Evolutionary conservation across 2,113 vertebrate species (phyloP).

Genomic region (Okapia johnstoni): DNA sequence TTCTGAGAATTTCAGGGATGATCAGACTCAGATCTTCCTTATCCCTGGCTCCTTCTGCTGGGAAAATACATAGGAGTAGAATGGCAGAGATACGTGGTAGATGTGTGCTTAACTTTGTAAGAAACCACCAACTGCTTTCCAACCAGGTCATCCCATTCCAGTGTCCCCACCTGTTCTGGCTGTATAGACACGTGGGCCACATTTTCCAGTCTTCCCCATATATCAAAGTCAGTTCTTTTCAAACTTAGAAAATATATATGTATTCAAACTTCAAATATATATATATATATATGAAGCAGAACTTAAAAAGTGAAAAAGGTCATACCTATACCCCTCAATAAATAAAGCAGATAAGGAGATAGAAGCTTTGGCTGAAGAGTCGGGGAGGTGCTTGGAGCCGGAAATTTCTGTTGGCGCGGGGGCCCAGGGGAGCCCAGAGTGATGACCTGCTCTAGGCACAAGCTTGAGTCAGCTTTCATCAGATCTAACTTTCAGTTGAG

Average conservation of each 20-base stretch:
- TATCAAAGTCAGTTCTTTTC: not conserved
- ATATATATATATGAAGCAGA: not conserved
- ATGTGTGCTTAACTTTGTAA: not conserved
- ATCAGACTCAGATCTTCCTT: not conserved
- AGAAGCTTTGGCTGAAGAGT: not conserved
- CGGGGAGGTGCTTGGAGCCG: rapidly evolving
- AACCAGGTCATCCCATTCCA: not conserved
- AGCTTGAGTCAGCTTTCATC: not conserved
- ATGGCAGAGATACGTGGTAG: not conserved
- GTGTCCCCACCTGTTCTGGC: not conserved
- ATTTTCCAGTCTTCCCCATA: not conserved
- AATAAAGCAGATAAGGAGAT: not conserved
- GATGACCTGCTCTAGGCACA: not conserved
- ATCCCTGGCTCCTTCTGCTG: not conserved
- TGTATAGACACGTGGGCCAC: not conserved
- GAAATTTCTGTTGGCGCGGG: not conserved
- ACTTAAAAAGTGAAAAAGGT: not conserved
- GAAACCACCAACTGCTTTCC: not conserved
- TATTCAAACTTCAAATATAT: not conserved
- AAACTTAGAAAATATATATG: not conserved
- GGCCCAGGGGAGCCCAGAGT: not conserved
- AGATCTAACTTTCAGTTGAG: not conserved
- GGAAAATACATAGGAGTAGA: not conserved
- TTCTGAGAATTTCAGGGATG: not conserved
- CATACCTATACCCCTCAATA: not conserved